Evolutionary conservation across 2,888 invertebrate species (phyloP).

Genomic region (Cecidostiba fungosa): DNA sequence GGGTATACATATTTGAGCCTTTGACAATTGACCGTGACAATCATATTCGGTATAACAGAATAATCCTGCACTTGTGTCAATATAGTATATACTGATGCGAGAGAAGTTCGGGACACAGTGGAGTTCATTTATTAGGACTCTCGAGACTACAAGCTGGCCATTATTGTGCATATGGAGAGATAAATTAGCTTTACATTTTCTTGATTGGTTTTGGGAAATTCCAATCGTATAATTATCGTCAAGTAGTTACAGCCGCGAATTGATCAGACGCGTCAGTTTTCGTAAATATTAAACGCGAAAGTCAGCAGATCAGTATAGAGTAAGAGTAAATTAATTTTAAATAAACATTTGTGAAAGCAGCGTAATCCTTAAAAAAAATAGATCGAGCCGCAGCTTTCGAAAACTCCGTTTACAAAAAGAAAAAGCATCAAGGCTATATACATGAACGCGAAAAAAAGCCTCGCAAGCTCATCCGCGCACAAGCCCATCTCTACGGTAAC

Average conservation of each 20-base stretch:
- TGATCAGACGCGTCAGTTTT: background rate
- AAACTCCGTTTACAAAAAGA: background rate
- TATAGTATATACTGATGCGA: background rate
- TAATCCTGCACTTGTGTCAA: conserved; percentile 19
- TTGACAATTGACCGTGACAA: conserved; percentile 32
- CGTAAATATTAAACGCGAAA: background rate
- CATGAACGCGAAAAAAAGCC: background rate
- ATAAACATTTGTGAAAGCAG: too few relatives aligned
- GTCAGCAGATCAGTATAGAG: too few relatives aligned
- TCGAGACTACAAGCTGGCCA: background rate
- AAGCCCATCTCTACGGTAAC: background rate
- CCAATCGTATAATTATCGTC: background rate
- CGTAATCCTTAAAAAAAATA: too few relatives aligned
- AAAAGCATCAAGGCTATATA: background rate
- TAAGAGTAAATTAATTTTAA: too few relatives aligned
- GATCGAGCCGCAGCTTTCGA: too few relatives aligned
- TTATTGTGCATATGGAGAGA: background rate
- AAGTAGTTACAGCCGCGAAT: background rate
- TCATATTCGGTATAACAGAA: conserved; percentile 19
- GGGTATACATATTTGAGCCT: conserved; percentile 7
- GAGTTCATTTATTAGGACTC: background rate
- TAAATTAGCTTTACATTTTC: background rate
- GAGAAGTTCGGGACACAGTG: background rate
- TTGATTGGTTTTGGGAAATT: background rate
- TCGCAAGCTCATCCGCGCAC: background rate